Conservation (phyloP, 2,113 vertebrate genomes). For the Eurystomus gularis region DNA sequence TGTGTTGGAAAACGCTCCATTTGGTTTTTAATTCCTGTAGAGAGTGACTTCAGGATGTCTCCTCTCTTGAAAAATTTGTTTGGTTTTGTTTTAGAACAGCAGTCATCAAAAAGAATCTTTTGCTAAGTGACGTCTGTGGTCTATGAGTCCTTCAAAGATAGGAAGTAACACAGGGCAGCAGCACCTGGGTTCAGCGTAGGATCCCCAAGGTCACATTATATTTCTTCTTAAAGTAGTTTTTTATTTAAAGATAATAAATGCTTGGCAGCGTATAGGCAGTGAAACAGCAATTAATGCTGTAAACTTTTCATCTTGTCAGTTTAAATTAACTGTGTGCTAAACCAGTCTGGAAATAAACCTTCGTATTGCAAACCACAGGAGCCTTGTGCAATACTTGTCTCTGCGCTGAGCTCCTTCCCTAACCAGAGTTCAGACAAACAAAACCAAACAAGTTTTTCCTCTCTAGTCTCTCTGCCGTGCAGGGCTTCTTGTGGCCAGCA, state of each 20-base stretch:
- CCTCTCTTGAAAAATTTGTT: neutral
- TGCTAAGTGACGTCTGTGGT: neutral
- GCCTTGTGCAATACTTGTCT: neutral
- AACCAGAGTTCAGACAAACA: neutral
- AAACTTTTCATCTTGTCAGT: neutral
- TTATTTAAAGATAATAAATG: constrained; percentile 9
- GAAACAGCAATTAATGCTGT: constrained; percentile 19
- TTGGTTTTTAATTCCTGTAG: too few relatives aligned
- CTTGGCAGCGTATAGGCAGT: neutral
- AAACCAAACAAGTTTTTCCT: neutral
- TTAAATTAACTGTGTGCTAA: constrained; percentile 19
- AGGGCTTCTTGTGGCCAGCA: neutral
- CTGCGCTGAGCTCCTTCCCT: neutral
- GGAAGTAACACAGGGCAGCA: neutral
- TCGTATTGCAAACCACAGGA: neutral
- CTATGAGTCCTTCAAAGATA: neutral
- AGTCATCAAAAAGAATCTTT: neutral
- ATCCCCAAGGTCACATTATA: neutral
- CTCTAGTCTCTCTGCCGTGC: neutral
- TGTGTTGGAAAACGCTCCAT: neutral
- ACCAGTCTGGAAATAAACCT: constrained; percentile 9
- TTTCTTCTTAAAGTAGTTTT: neutral
- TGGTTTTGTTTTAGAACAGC: neutral
- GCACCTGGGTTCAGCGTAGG: neutral
- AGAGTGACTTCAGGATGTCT: neutral